Conservation (phyloP, 2,888 invertebrate species). For the Adelognathus sp. region DNA sequence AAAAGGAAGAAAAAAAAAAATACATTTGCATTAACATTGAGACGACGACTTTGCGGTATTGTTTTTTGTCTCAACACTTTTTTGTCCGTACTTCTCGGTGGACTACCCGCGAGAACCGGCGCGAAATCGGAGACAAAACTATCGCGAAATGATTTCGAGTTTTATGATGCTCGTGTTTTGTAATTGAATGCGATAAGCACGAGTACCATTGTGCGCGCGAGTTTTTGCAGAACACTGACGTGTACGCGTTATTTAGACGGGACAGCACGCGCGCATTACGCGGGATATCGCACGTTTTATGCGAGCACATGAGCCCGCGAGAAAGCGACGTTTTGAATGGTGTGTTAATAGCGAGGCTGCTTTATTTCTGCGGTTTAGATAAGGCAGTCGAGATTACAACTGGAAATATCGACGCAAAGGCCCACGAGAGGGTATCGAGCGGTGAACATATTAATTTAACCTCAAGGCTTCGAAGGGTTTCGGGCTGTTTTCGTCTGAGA, state of each 20-base stretch:
- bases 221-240: background rate
- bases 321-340: slow-evolving; percentile 48
- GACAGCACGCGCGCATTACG: background rate
- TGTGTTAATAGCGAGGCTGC: slow-evolving; percentile 50
- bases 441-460: slow-evolving; percentile 53
- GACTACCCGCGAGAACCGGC: background rate
- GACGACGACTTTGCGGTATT: background rate
- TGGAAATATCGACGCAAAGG: slow-evolving; percentile 18
- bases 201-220: slow-evolving; percentile 1
- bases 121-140: slow-evolving; percentile 40
- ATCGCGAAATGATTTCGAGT: slow-evolving; percentile 49
- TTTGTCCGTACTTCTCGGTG: background rate
- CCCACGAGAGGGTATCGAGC: background rate
- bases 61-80: background rate
- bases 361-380: slow-evolving; percentile 43
- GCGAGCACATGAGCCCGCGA: background rate
- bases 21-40: background rate
- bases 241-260: background rate
- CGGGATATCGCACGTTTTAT: background rate
- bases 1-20: background rate
- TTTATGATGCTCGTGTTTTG: slow-evolving; percentile 51
- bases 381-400: slow-evolving; percentile 38
- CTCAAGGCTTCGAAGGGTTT: slow-evolving; percentile 5
- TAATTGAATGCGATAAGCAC: slow-evolving; percentile 57
- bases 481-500: background rate